Evolutionary conservation across 1,140 invertebrate genomes (phyloP), one percentile per base, ranked within the genome.

Genomic region (Lamellibrachia luymesi): DNA sequence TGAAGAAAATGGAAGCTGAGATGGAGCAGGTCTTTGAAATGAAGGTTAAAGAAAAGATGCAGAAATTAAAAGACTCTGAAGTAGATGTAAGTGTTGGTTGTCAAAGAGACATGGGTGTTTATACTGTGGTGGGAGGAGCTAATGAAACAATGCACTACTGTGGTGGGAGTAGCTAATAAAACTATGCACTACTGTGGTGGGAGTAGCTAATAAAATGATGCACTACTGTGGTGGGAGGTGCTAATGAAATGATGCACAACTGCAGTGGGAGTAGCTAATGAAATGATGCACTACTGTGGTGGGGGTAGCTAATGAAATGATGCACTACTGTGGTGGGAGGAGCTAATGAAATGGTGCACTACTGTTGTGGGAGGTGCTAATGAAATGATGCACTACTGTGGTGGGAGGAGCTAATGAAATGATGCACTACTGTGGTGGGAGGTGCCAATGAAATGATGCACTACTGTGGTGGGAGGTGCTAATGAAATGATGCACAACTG

Each of bases 11-110:
- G 96, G 96, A 96, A 93, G 95, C 96, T 22, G 96, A 96, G 93
- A 96, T 96, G 96, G 96, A 99, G 96, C 98, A 99, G 97, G 98
- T 98, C 25, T 98, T 98, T 96, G 98, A 98, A 95, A 97, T 98
- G 97, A 98, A 98, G 96, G 99, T 99, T 90, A 96, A 96, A 94
- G 96, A 96, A 93, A 96, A 96, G 93, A 95, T 95, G 93, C 95
- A 95, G 93, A 96, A 96, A 93, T 94, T 96, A n/a, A 96, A 96
- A 94, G 96, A 96, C 90, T 96, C 96, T 8, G 96, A 96, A 92
- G 95, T 95, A 93, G 98, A 99, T 96, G 97, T 98, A 96, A 97
- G 97, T 95, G 27, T 92, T n/a, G 50, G 8, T 10, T 6, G 50
- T 38, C 50, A 51, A 27, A 92, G n/a, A 51, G 17, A 10, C 64